Conservation (phyloP, 2,797 vertebrate species). For the Paramormyrops hopkinsi region DNA sequence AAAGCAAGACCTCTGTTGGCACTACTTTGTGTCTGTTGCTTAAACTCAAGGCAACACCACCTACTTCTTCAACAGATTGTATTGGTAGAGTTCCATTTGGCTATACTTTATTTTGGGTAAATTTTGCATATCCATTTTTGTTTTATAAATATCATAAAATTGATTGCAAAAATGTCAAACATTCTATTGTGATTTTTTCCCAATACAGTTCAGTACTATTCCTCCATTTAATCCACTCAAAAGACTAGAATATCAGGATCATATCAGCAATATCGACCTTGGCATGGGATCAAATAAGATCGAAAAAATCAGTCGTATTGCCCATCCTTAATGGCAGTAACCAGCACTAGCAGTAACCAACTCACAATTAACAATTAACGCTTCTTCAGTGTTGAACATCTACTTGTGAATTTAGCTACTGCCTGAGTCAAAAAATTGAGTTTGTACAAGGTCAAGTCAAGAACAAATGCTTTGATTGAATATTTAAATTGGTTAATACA, state of each 20-base stretch:
- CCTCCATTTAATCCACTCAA: not conserved
- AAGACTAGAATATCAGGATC: not conserved
- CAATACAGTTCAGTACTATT: not conserved
- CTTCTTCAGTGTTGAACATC: not conserved
- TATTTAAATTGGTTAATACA: not conserved
- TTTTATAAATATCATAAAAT: not conserved
- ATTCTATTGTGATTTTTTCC: not conserved
- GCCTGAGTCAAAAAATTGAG: not conserved
- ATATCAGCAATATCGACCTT: not conserved
- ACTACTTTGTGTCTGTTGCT: not conserved
- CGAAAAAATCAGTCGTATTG: not conserved
- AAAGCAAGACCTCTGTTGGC: not conserved
- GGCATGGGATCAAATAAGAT: not conserved
- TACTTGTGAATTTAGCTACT: not conserved
- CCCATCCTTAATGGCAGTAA: not conserved
- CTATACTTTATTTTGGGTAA: not conserved
- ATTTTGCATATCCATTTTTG: too few relatives aligned
- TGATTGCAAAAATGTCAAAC: not conserved
- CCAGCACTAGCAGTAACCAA: not conserved
- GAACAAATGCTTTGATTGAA: not conserved
- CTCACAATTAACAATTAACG: not conserved
- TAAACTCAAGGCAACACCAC: not conserved
- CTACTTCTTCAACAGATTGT: not conserved
- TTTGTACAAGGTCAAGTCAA: not conserved
- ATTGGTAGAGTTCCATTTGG: not conserved